Evolutionary conservation across 92 coral and sea anemone genomes (phyloP), one percentile per base, ranked within the genome.

Genomic region (Epizoanthus rinbou): DNA sequence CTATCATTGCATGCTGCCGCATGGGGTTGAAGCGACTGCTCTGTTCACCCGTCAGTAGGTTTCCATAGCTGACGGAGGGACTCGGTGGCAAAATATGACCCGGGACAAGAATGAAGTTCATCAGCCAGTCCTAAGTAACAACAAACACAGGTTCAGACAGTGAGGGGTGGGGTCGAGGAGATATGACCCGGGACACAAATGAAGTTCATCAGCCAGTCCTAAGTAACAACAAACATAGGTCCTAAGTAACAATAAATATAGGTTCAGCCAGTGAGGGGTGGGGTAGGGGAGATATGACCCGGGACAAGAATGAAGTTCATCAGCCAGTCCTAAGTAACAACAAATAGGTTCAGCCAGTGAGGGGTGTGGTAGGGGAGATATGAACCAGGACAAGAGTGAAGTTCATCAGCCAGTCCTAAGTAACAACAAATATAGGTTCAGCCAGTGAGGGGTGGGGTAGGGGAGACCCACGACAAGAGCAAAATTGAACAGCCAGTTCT

Each of bases 1-100:
- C 99, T n/a, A 97, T 92, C 76, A 89, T 82, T 43, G 89, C 80
- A 84, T 91, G 88, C 69, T 89, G 90, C 11, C 85, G 89, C 18
- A 91, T 86, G 0, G 99, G 93, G 76, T 90, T 88, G 74, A 91
- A 95, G 9, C 83, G 68, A 11, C 50, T 35, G 35, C 62, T 68
- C 33, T 71, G 89, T 54, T 88, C 80, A 50, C 69, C 87, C 28
- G 85, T 59, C 35, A 73, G 88, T 59, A 31, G 52, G 43, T 17
- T 80, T 62, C 53, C 65, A 21, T 37, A 59, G 69, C 69, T 79
- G 64, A 82, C 85, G 22, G 87, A 57, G 52, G 91, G 91, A n/a
- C 78, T 86, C 1, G 98, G 98, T 19, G 98, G 98, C 7, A 93
- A 89, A 22, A 93, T 85, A 73, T 93, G 91, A 80, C 98, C 95